Evolutionary conservation across 2,888 invertebrate species (phyloP).

Genomic region (Gibbula magus): DNA sequence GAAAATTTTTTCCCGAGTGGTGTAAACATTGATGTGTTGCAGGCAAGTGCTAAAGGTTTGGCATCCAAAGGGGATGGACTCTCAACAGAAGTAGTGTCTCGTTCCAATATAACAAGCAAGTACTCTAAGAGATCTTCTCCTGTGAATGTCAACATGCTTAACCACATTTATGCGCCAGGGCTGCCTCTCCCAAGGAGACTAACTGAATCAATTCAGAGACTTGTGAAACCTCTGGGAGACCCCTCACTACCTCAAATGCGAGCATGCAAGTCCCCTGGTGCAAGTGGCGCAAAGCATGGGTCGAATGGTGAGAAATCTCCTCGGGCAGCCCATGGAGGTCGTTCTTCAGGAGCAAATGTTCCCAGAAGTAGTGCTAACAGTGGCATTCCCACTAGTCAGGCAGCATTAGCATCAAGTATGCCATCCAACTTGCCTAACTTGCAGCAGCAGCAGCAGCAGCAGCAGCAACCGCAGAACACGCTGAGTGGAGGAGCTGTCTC

Average conservation of each 20-base stretch:
- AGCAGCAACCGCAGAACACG: background rate
- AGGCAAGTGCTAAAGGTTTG: slow-evolving; percentile 34
- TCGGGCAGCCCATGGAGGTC: slow-evolving; percentile 39
- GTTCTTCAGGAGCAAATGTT: slow-evolving; percentile 44
- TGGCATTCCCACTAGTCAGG: slow-evolving; percentile 16
- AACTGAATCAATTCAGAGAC: slow-evolving; percentile 69
- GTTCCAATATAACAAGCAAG: slow-evolving; percentile 55
- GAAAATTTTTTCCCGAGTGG: background rate
- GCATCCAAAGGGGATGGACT: slow-evolving; percentile 15
- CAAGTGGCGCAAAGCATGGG: slow-evolving; percentile 34
- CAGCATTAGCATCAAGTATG: slow-evolving; percentile 9
- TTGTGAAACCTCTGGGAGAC: slow-evolving; percentile 62
- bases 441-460: background rate
- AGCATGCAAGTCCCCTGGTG: slow-evolving; percentile 44
- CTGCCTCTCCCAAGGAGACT: slow-evolving; percentile 65
- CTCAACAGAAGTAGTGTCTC: slow-evolving; percentile 46
- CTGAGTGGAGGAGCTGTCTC: slow-evolving; percentile 18
- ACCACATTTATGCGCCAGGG: slow-evolving; percentile 62
- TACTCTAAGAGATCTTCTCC: slow-evolving; percentile 60
- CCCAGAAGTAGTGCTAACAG: slow-evolving; percentile 21
- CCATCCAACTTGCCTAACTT: background rate
- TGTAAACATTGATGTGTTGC: slow-evolving; percentile 24
- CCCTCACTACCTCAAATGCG: slow-evolving; percentile 35
- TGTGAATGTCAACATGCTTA: slow-evolving; percentile 59
- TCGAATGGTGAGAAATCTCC: slow-evolving; percentile 35